Conservation (phyloP, 2,113 vertebrate species). For the Cyphomyrus discorhynchus region DNA sequence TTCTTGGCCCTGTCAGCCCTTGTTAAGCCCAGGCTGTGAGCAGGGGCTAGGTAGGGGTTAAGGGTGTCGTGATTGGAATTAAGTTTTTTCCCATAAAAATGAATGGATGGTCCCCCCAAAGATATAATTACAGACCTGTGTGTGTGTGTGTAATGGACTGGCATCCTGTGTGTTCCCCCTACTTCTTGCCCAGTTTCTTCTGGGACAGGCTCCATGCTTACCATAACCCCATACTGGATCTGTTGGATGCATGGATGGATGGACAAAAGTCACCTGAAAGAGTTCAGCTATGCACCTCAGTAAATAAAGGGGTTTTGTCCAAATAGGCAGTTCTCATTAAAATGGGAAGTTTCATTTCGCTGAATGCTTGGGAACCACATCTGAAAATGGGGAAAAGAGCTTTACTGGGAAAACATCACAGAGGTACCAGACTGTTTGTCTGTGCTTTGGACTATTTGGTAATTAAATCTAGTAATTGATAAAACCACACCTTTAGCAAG, state of each 20-base stretch:
- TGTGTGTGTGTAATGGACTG: neutral
- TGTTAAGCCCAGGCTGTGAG: neutral
- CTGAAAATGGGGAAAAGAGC: neutral
- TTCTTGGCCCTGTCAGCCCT: neutral
- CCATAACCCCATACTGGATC: neutral
- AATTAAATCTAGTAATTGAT: neutral
- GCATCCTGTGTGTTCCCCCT: neutral
- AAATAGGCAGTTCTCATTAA: neutral
- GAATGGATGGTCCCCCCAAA: no score
- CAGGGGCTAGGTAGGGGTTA: no score
- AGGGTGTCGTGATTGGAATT: no score
- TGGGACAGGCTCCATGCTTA: neutral
- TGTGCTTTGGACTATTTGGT: neutral
- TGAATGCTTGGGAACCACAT: neutral
- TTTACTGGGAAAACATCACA: neutral
- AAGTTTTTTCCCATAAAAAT: no score
- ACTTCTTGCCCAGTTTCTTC: neutral
- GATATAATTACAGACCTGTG: neutral
- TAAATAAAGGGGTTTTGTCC: neutral
- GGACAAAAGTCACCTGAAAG: neutral
- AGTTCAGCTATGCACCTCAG: neutral
- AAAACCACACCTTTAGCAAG: neutral
- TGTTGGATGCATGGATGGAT: neutral
- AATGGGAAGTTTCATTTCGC: neutral
- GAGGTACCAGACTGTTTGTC: neutral